Percentiles rank a stretch among this genome's conserved stretches.
These are phyloP conservation scores for Sminthopsis crassicaudata DNA, from an alignment of 2,113 vertebrate genomes.

Conservation along the genomic window DNA sequence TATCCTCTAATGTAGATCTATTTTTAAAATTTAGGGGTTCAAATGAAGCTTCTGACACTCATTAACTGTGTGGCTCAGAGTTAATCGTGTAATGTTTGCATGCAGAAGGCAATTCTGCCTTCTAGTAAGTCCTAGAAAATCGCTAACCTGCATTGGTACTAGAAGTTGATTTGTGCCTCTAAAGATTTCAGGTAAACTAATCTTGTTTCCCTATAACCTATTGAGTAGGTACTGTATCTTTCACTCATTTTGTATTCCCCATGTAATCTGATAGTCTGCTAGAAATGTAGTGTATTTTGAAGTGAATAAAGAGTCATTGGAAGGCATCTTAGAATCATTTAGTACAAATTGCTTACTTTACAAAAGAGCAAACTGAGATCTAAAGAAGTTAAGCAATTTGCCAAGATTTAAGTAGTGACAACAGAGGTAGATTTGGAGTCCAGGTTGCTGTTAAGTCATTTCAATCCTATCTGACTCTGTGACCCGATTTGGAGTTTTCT, in stretches of 20 bases:
- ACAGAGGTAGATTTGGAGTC: neutral
- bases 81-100: neutral
- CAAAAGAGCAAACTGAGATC: neutral
- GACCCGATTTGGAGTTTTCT: neutral
- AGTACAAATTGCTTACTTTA: neutral
- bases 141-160: neutral
- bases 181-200: neutral
- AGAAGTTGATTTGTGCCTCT: neutral
- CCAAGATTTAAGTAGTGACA: neutral
- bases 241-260: neutral
- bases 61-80: neutral
- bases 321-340: neutral
- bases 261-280: neutral
- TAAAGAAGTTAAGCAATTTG: neutral
- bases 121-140: neutral
- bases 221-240: neutral
- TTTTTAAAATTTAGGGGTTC: neutral
- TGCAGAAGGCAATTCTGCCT: neutral
- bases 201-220: neutral
- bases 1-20: constrained; percentile 1
- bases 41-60: neutral
- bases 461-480: neutral
- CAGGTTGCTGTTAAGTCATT: neutral
- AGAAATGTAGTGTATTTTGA: neutral
- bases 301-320: neutral